phyloP scores from a whole-genome alignment of 2,113 vertebrate genomes.

The sheep (Ovis aries) region ARS-UI_Ramb_v3.0 NC_056061.1:38414001-38414500 shows the following conservation, averaged over 20 bases:
- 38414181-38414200: background rate
- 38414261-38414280: background rate
- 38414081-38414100: background rate
- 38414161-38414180: background rate
- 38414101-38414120: background rate
- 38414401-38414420: constrained; percentile 41
- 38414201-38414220: background rate
- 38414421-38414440: constrained; percentile 53
- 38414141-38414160: background rate
- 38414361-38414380: constrained; percentile 6
- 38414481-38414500: constrained; percentile 47
- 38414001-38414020: background rate
- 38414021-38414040: background rate
- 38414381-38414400: constrained; percentile 46
- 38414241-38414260: background rate
- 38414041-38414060: background rate
- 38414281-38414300: background rate
- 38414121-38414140: background rate
- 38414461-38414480: constrained; percentile 49
- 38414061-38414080: background rate
- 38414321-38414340: background rate
- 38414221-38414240: background rate
- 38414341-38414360: constrained; percentile 8
- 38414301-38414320: background rate
- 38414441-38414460: constrained; percentile 59